Base-by-base conservation (phyloP, 2,888 invertebrate genomes). In the Hydriomena furcata region DNA sequence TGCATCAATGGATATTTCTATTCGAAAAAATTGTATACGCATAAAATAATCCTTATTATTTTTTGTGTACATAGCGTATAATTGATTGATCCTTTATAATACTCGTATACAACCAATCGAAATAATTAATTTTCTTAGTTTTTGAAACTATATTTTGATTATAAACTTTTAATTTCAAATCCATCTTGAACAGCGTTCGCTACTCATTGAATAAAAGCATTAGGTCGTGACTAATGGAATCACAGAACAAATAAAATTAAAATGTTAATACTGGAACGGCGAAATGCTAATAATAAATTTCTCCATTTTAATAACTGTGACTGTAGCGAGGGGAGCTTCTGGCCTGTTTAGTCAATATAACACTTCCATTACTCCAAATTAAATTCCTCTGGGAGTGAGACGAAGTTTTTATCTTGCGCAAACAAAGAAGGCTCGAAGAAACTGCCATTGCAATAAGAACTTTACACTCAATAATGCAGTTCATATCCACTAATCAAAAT, bases 281-380 rank as follows among this genome's bases (percentile, higher is more conserved):
- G 82, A 82, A 86, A 85, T 82, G 87, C 83, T 89, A 89, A 90
- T 89, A 89, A 90, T 89, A 90, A 88, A 88, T 89, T 87, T 90
- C 88, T 82, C 87, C 90, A 89, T 90, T 90, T 90, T 90, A 90
- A 90, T 90, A 90, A 90, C 89, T 86, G 88, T 88, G 83, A 83
- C 88, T 75, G 79, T 70, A 68, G 73, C 74, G 70, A 84, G 90
- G 89, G 90, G 88, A 82, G 77, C 79, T 79, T 84, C 84, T 87
- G 87, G 87, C 84, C 88, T 90, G 88, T 87, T 90, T 88, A 90
- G 90, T 89, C 90, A 90, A 89, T 90, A 89, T 89, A 90, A 90
- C 90, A 90, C 89, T 89, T 89, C 90, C 90, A 90, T 89, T 89
- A 90, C 86, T 87, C 79, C 82, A 89, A 89, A 90, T 90, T 89